phyloP scores from a whole-genome alignment of 1,140 invertebrate species.

The Tetranychus cinnabarinus region DNA sequence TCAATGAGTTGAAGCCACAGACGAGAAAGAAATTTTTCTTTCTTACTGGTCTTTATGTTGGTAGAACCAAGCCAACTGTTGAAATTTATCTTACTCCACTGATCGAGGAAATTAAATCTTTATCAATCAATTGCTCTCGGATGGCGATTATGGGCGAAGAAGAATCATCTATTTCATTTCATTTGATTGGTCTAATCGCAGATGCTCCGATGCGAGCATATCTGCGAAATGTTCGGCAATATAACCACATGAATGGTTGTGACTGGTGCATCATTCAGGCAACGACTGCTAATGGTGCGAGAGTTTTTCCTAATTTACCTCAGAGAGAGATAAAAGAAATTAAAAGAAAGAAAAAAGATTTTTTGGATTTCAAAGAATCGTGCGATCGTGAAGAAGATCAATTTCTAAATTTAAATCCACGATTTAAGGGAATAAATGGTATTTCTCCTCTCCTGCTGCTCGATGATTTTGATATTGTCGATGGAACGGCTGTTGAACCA shows the following conservation, averaged over 20 bases:
- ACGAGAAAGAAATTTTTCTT: neutral
- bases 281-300: neutral
- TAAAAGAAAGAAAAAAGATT: neutral
- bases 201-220: neutral
- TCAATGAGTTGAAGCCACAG: neutral
- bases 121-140: neutral
- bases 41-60: neutral
- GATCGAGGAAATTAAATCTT: neutral
- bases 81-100: neutral
- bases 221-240: neutral
- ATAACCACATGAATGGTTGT: neutral
- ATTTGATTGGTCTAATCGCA: neutral
- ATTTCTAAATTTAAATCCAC: neutral
- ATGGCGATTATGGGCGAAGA: neutral
- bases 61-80: neutral
- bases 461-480: neutral
- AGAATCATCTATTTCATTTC: neutral
- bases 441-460: neutral
- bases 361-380: neutral
- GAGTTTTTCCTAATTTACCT: neutral
- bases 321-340: neutral
- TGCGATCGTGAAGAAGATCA: neutral
- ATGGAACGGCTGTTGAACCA: neutral
- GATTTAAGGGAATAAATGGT: neutral
- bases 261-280: neutral